Conservation (phyloP, 2,888 invertebrate species). For the Diachrysia chrysitis region DNA sequence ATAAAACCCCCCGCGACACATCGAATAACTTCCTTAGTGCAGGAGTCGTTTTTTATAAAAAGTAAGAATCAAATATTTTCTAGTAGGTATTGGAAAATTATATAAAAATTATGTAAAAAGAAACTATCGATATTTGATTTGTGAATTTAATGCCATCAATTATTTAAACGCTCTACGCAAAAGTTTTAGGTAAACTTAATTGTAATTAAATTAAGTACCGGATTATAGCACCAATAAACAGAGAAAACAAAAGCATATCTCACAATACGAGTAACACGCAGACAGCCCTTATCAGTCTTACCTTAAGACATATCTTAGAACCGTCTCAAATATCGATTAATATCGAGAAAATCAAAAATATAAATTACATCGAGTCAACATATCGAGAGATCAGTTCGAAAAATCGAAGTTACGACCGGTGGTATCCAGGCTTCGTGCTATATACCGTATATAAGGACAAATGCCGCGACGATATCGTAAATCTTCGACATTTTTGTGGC, state of each 20-base stretch:
- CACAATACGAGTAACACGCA: constrained; percentile 45
- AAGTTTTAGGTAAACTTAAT: neutral
- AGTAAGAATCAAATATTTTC: too few species aligned
- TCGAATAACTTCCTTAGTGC: too few species aligned
- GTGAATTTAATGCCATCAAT: too few species aligned
- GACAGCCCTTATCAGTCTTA: constrained; percentile 37
- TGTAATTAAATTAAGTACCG: neutral
- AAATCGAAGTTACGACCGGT: constrained; percentile 66
- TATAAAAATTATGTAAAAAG: too few species aligned
- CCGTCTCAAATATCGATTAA: constrained; percentile 76
- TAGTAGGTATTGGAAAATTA: too few species aligned
- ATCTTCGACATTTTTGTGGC: constrained; percentile 76
- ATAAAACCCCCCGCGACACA: too few species aligned
- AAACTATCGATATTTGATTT: too few species aligned
- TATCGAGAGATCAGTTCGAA: constrained; percentile 74
- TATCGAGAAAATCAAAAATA: constrained; percentile 73
- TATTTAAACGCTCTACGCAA: too few species aligned
- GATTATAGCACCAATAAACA: neutral
- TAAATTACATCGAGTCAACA: constrained; percentile 71
- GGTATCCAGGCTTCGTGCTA: constrained; percentile 61
- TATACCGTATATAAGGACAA: constrained; percentile 47
- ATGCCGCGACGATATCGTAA: constrained; percentile 71
- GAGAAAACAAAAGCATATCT: constrained; percentile 15
- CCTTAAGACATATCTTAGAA: constrained; percentile 62
- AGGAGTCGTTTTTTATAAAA: too few species aligned